Percentiles rank a stretch among this genome's conserved stretches.
phyloP scores from a whole-genome alignment of 2,888 invertebrate species.

The Petrolisthes manimaculis region DNA sequence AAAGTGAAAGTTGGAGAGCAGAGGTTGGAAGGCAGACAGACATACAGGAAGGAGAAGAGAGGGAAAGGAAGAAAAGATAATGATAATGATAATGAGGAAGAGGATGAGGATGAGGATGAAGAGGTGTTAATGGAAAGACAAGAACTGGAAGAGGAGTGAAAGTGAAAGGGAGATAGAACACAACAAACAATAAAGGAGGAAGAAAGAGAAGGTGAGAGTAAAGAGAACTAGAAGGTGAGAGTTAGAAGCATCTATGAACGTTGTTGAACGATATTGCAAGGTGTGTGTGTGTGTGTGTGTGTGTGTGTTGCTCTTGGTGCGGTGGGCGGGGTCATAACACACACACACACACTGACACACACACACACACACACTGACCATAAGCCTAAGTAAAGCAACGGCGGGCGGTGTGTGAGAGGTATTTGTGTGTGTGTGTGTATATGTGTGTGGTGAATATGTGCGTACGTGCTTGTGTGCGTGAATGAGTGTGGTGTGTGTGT shows the following conservation, averaged over 20 bases:
- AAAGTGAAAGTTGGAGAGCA: background rate
- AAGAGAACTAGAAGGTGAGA: too few species aligned
- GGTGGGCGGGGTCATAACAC: constrained; percentile 1
- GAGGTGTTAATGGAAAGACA: too few species aligned
- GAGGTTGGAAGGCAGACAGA: too few species aligned
- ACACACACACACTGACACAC: constrained; percentile 7
- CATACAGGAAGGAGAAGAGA: background rate
- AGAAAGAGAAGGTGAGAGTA: constrained; percentile 5
- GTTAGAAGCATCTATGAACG: too few species aligned
- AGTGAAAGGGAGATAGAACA: background rate
- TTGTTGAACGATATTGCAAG: background rate
- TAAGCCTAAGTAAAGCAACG: constrained; percentile 43
- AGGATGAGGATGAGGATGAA: background rate
- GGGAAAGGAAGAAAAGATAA: background rate
- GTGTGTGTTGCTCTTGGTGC: background rate
- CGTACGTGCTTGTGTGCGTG: constrained; percentile 28
- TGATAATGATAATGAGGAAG: background rate
- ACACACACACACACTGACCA: constrained; percentile 31
- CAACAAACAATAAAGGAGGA: background rate
- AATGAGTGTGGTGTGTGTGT: constrained; percentile 26
- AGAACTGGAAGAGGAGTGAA: background rate
- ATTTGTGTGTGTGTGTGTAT: constrained; percentile 32
- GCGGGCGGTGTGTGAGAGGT: constrained; percentile 30
- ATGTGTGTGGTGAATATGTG: constrained; percentile 22
- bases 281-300: constrained; percentile 10